Evolutionary conservation across 2,797 vertebrate species (phyloP).

Genomic region (Cossypha caffra): DNA sequence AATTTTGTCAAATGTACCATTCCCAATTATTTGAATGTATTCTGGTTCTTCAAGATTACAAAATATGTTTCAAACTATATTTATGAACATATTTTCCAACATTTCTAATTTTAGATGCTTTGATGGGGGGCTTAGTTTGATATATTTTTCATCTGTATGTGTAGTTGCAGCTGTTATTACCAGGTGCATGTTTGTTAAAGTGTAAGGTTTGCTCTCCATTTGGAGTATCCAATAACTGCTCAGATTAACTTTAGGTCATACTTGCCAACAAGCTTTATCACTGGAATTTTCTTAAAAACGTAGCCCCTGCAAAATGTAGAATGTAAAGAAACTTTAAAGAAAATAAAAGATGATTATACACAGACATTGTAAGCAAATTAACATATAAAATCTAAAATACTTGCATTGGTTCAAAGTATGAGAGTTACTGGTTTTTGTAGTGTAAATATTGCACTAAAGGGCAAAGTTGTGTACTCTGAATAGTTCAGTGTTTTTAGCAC

Average conservation of each 20-base stretch:
- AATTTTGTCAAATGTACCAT: not conserved
- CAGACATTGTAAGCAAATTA: not conserved
- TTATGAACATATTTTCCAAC: not conserved
- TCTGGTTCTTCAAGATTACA: not conserved
- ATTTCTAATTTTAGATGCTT: conserved; percentile 23
- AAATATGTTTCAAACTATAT: not conserved
- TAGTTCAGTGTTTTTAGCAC: not conserved
- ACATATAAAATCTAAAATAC: not conserved
- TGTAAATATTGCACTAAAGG: not conserved
- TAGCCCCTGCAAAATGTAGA: not conserved
- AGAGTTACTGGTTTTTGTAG: not conserved
- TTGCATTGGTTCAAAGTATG: not conserved
- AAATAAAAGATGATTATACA: not conserved
- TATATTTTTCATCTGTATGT: not conserved
- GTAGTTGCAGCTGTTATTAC: conserved; percentile 39
- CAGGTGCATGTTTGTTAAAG: not conserved
- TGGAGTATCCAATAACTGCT: not conserved
- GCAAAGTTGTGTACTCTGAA: not conserved
- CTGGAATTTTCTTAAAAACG: not conserved
- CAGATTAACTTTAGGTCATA: not conserved
- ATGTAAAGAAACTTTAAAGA: not conserved
- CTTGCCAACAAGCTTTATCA: not conserved
- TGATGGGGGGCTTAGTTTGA: not conserved
- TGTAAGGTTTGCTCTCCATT: not conserved
- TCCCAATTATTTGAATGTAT: not conserved